These are phyloP conservation scores for Jordanella pulchra DNA, from an alignment of 2,797 vertebrate genomes.

Conservation along the genomic window DNA sequence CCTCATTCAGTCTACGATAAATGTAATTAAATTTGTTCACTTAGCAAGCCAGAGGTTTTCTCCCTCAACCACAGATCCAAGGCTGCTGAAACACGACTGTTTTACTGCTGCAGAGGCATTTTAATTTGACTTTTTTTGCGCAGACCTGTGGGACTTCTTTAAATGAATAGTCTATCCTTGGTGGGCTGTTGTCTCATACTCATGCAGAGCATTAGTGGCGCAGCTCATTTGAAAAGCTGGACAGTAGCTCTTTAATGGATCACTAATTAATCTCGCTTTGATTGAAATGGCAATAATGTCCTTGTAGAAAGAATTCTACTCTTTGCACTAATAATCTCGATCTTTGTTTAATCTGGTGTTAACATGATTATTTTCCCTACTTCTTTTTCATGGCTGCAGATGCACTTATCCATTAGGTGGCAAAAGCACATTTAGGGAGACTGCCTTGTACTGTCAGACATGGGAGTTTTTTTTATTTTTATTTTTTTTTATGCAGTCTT, in stretches of 20 bases:
- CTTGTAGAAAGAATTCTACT: slow-evolving; percentile 34
- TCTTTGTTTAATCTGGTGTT: slow-evolving; percentile 19
- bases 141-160: slow-evolving; percentile 49
- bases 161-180: slow-evolving; percentile 57
- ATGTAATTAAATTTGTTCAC: slow-evolving; percentile 8
- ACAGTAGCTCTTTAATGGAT: slow-evolving; percentile 39
- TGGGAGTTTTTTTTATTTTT: slow-evolving; percentile 8
- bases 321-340: slow-evolving; percentile 31
- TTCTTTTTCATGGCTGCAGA: slow-evolving; percentile 7
- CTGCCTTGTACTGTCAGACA: not conserved
- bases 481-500: not conserved
- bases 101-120: slow-evolving; percentile 35
- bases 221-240: slow-evolving; percentile 27
- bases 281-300: slow-evolving; percentile 30
- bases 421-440: slow-evolving; percentile 58
- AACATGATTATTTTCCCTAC: not conserved
- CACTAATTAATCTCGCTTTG: slow-evolving; percentile 47
- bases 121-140: slow-evolving; percentile 64
- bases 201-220: slow-evolving; percentile 36
- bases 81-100: slow-evolving; percentile 36
- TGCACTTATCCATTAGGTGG: slow-evolving; percentile 74
- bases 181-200: slow-evolving; percentile 45
- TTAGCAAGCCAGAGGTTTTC: slow-evolving; percentile 5
- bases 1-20: slow-evolving; percentile 13
- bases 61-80: slow-evolving; percentile 6